A percentile compares a stretch with the other conserved stretches of the same genome.
Evolutionary conservation across 2,888 invertebrate genomes (phyloP).

Genomic region (Trissolcus japonicus): DNA sequence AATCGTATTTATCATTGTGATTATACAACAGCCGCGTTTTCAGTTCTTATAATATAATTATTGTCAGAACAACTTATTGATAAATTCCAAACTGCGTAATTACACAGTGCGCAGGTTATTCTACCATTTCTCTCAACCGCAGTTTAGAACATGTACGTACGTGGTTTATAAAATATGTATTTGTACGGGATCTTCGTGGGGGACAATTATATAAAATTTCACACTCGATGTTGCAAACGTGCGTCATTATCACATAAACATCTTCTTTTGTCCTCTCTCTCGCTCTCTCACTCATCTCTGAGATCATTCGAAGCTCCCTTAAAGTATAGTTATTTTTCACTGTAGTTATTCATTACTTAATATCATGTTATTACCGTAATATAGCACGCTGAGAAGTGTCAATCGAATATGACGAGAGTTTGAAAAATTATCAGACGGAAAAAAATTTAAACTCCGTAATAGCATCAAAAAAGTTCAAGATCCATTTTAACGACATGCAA

Average conservation of each 20-base stretch:
- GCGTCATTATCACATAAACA: slow-evolving; percentile 35
- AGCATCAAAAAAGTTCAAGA: no score
- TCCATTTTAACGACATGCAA: no score
- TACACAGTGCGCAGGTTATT: slow-evolving; percentile 28
- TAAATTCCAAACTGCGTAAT: slow-evolving; percentile 44
- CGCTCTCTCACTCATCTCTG: not conserved
- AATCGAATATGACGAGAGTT: no score
- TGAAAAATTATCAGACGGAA: no score
- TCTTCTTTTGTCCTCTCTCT: slow-evolving; percentile 34
- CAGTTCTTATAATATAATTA: slow-evolving; percentile 28
- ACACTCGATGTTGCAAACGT: slow-evolving; percentile 19
- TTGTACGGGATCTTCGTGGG: not conserved
- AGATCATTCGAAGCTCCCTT: no score
- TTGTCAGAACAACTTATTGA: slow-evolving; percentile 31
- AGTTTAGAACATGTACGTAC: slow-evolving; percentile 21
- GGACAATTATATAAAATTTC: not conserved
- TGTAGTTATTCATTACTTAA: slow-evolving; percentile 40
- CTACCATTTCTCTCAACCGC: slow-evolving; percentile 17
- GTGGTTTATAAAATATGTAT: not conserved
- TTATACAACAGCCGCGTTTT: slow-evolving; percentile 24
- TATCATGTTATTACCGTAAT: slow-evolving; percentile 32
- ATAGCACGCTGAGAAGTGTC: slow-evolving; percentile 12
- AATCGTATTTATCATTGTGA: slow-evolving; percentile 35
- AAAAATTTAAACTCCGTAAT: no score
- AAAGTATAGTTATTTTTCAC: slow-evolving; percentile 41